A percentile compares a stretch with the other conserved stretches of the same genome.
These are phyloP conservation scores for Chrosomus eos DNA, from an alignment of 2,797 vertebrate species.

Conservation along the genomic window DNA sequence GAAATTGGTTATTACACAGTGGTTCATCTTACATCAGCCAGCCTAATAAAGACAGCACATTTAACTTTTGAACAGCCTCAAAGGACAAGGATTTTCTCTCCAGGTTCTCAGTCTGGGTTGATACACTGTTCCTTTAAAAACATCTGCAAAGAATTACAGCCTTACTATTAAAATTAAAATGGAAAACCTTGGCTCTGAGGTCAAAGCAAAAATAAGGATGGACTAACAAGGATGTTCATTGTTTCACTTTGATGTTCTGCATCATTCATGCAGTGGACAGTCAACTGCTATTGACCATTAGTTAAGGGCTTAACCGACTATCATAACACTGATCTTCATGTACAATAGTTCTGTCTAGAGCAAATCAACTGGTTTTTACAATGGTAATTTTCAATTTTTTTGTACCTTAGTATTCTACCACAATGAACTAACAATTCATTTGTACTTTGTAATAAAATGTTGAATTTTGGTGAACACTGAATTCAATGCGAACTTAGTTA, in stretches of 20 bases:
- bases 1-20: slow-evolving; percentile 33
- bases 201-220: slow-evolving; percentile 55
- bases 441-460: no score
- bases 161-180: slow-evolving; percentile 71
- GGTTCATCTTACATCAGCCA: slow-evolving; percentile 28
- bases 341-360: not conserved
- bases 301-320: not conserved
- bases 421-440: no score
- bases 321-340: not conserved
- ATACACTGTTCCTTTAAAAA: slow-evolving; percentile 57
- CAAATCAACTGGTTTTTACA: no score
- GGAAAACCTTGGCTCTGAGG: slow-evolving; percentile 66
- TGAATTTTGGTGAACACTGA: no score
- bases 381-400: no score
- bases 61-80: slow-evolving; percentile 37
- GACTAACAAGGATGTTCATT: slow-evolving; percentile 46
- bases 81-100: slow-evolving; percentile 44
- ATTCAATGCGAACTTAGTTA: no score
- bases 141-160: slow-evolving; percentile 58
- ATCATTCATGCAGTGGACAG: slow-evolving; percentile 53
- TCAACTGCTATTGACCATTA: slow-evolving; percentile 24
- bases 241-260: slow-evolving; percentile 34
- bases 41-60: slow-evolving; percentile 12
- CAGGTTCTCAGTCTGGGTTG: slow-evolving; percentile 47
- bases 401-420: no score